Evolutionary conservation across 2,113 vertebrate species (phyloP).

Genomic region (Corvus moneduloides): DNA sequence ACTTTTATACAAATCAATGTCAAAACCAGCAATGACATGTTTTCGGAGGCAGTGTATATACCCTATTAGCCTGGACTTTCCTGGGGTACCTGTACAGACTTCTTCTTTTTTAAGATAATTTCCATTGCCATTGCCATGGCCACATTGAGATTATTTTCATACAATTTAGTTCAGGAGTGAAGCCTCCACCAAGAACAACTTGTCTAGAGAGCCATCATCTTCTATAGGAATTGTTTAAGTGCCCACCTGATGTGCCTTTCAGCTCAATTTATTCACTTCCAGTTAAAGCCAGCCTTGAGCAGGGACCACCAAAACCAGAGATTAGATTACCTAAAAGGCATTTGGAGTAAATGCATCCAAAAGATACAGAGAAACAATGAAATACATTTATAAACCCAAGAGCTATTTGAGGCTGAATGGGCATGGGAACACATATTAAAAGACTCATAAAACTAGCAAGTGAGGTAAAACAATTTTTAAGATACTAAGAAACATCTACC

Average conservation of each 20-base stretch:
- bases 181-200: neutral
- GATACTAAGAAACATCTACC: neutral
- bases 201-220: neutral
- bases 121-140: neutral
- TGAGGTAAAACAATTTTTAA: neutral
- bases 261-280: neutral
- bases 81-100: neutral
- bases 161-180: neutral
- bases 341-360: neutral
- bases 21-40: neutral
- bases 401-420: neutral
- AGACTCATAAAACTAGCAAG: neutral
- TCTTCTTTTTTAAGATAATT: neutral
- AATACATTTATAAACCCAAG: neutral
- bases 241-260: neutral
- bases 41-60: neutral
- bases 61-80: neutral
- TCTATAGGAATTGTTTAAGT: neutral
- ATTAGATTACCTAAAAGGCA: neutral
- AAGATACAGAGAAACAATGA: neutral
- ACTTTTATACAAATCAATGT: neutral
- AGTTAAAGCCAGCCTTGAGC: neutral
- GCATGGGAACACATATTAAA: neutral
- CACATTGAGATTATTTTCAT: neutral
- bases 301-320: neutral